Percentiles rank a stretch among this genome's conserved stretches.
These are phyloP conservation scores for Coenonympha glycerion DNA, from an alignment of 2,888 invertebrate genomes.

Conservation along the genomic window DNA sequence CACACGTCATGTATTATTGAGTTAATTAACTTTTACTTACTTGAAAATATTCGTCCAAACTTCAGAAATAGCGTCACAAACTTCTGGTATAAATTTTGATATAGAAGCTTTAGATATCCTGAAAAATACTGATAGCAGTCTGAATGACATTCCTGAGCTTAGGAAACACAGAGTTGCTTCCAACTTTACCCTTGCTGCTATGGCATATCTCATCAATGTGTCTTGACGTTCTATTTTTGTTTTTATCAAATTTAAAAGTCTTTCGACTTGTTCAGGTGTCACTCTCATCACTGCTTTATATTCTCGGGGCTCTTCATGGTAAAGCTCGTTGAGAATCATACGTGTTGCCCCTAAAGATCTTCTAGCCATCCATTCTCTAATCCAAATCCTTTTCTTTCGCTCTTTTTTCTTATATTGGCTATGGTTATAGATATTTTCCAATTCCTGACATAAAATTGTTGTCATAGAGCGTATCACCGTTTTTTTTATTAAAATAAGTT, in stretches of 20 bases:
- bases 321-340: conserved; percentile 25
- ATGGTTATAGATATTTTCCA: not conserved
- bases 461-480: not conserved
- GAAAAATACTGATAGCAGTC: conserved; percentile 21
- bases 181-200: conserved; percentile 22
- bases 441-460: not conserved
- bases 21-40: conserved; percentile 21
- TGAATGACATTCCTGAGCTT: conserved; percentile 15
- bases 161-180: conserved; percentile 20
- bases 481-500: not conserved
- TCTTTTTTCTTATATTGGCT: not conserved
- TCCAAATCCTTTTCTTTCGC: not conserved
- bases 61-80: conserved; percentile 23
- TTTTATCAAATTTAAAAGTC: conserved; percentile 21
- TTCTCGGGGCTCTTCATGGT: conserved; percentile 26
- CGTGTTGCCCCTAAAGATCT: conserved; percentile 17
- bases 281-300: conserved; percentile 22
- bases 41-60: conserved; percentile 19
- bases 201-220: conserved; percentile 21
- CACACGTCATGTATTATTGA: conserved; percentile 1
- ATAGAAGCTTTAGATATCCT: conserved; percentile 24
- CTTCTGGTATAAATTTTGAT: conserved; percentile 22
- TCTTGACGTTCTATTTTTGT: conserved; percentile 20
- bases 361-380: not conserved
- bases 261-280: conserved; percentile 23